A percentile compares a stretch with the other conserved stretches of the same genome.
phyloP scores from a whole-genome alignment of 2,113 vertebrate species.

The Pteronura brasiliensis region DNA sequence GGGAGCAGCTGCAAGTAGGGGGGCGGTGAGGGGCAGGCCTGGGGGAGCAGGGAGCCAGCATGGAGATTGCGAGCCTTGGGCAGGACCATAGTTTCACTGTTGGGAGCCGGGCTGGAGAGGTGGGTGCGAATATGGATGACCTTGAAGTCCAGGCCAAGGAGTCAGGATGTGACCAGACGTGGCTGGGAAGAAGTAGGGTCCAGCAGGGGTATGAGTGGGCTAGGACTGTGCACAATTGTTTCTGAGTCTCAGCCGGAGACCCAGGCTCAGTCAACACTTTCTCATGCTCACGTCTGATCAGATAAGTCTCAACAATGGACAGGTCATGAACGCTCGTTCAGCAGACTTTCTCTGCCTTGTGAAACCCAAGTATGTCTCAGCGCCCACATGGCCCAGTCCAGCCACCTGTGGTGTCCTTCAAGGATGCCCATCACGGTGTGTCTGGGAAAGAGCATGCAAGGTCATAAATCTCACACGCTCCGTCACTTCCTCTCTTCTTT shows the following conservation, averaged over 20 bases:
- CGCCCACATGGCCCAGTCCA: neutral
- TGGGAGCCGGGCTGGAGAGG: neutral
- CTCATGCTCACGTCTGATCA: neutral
- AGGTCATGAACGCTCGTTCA: fast-evolving
- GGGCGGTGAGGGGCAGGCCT: fast-evolving
- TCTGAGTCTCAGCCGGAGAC: neutral
- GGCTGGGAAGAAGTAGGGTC: fast-evolving
- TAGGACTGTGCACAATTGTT: neutral
- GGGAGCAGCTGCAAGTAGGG: neutral
- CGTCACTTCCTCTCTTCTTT: neutral
- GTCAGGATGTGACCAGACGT: fast-evolving
- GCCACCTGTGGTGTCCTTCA: fast-evolving
- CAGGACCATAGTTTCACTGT: fast-evolving
- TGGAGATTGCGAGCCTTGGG: fast-evolving
- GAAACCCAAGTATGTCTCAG: neutral
- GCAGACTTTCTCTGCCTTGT: neutral
- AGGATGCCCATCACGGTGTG: neutral
- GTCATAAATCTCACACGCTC: fast-evolving
- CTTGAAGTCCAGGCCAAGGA: neutral
- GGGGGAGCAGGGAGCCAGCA: fast-evolving
- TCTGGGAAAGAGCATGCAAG: neutral
- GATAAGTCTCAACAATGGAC: neutral
- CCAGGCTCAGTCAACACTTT: neutral
- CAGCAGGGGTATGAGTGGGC: too few species aligned
- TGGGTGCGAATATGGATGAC: fast-evolving